These are phyloP conservation scores for Hippocampus comes DNA, from an alignment of 2,113 vertebrate species.

Conservation along the genomic window DNA sequence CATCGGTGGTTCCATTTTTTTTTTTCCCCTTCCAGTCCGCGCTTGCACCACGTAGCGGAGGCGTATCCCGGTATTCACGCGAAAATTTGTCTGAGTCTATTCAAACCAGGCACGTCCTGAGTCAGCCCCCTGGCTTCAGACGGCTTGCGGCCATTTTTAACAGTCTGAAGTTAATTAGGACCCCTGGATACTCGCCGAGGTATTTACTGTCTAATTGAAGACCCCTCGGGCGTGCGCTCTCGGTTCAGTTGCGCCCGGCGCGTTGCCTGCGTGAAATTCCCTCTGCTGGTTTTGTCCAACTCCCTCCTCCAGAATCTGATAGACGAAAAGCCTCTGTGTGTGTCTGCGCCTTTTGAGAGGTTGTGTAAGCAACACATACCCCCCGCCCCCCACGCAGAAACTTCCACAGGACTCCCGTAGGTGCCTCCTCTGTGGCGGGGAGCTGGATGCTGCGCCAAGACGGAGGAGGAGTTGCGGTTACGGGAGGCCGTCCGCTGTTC, in stretches of 20 bases:
- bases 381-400: conserved; percentile 17
- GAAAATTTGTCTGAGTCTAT: conserved; percentile 44
- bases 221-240: conserved; percentile 44
- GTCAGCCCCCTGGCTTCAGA: conserved; percentile 32
- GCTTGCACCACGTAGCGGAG: neutral
- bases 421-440: conserved; percentile 56
- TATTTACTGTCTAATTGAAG: conserved; percentile 65
- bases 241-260: conserved; percentile 58
- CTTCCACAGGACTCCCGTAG: conserved; percentile 59
- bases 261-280: conserved; percentile 53
- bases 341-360: neutral
- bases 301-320: conserved; percentile 47
- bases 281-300: conserved; percentile 46
- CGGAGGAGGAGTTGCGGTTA: conserved; percentile 24
- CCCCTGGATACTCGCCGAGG: conserved; percentile 51
- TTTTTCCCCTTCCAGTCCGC: neutral
- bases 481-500: conserved; percentile 42
- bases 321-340: conserved; percentile 29
- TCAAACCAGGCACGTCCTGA: conserved; percentile 48
- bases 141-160: conserved; percentile 40
- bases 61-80: conserved; percentile 19
- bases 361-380: conserved; percentile 47
- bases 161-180: conserved; percentile 62
- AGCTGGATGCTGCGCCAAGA: conserved; percentile 51
- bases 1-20: neutral